Conservation (phyloP, 2,797 vertebrate genomes). For the Spinus olivaceus region DNA sequence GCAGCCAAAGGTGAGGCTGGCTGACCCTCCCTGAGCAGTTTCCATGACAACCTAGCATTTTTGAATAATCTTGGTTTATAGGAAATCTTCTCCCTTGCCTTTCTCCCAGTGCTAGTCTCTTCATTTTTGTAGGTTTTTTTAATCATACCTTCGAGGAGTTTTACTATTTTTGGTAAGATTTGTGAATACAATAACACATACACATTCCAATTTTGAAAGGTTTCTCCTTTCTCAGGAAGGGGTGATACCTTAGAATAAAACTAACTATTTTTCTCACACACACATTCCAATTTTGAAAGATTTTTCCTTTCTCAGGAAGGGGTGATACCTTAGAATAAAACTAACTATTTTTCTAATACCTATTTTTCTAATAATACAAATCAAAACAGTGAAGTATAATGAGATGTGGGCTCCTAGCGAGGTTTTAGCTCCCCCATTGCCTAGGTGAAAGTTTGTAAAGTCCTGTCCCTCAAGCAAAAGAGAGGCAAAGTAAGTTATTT, state of each 20-base stretch:
- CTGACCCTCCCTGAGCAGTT: constrained; percentile 73
- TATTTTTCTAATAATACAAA: not conserved
- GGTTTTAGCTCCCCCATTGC: not conserved
- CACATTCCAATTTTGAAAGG: not conserved
- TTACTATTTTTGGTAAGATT: not conserved
- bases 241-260: not conserved
- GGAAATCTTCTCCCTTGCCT: constrained; percentile 38
- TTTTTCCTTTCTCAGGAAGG: too few relatives aligned
- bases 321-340: too few relatives aligned
- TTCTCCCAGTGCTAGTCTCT: constrained; percentile 25
- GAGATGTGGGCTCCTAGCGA: not conserved
- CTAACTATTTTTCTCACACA: not conserved
- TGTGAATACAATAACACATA: not conserved
- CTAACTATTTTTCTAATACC: too few relatives aligned
- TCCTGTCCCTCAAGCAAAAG: not conserved
- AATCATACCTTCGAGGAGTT: not conserved
- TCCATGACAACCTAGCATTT: constrained; percentile 74
- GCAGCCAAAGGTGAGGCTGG: constrained; percentile 72
- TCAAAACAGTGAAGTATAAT: not conserved
- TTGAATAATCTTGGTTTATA: constrained; percentile 73
- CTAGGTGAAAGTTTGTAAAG: not conserved
- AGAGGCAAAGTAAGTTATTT: not conserved
- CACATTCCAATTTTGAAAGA: too few relatives aligned
- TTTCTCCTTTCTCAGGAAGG: not conserved
- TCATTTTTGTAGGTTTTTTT: constrained; percentile 48